Evolutionary conservation across 2,797 vertebrate genomes (phyloP), one percentile per base, ranked within the genome.

Genomic region (Micropoecilia bifurca): DNA sequence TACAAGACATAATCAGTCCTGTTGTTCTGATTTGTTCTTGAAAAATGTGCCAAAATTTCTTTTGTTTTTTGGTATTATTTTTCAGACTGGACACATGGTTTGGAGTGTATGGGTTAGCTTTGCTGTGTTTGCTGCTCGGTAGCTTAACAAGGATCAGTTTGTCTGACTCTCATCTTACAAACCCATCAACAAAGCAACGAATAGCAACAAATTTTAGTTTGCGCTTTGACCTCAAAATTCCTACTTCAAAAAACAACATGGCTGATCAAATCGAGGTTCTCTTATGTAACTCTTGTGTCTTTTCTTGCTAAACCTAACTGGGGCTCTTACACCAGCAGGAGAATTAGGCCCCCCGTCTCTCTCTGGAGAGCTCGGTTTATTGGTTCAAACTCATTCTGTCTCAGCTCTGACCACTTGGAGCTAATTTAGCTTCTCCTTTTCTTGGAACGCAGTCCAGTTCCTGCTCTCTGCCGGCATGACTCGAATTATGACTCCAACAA

Each of bases 351-450:
- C 36, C 36, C n/a, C 22, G 20, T 2, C 48, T n/a, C 25, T 20
- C 45, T 43, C 66, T 0, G 3, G 9, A 1, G 13, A 72, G 39
- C 20, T 73, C 41, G 63, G 28, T 6, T 46, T 53, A 68, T 55
- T 45, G 9, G 30, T 30, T 59, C 36, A 73, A 72, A 20, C 16
- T 84, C 73, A 74, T 46, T 79, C 83, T 71, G 79, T 36, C 59
- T 47, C 28, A 46, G 55, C 3, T 33, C 73, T 18, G 14, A 12
- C 63, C 73, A 30, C 72, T 80, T 41, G 13, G 2, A 73, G 20
- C 28, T 73, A 36, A 80, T 30, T 36, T 78, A 18, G 28, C 12
- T n/a, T 33, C 79, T 77, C 39, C 66, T 33, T 36, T 83, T 81
- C 73, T 74, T 2, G 12, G 85, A 85, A 84, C 50, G 72, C 33